Base-by-base conservation (phyloP, 2,797 vertebrate genomes). In the Phylloscopus collybita region DNA sequence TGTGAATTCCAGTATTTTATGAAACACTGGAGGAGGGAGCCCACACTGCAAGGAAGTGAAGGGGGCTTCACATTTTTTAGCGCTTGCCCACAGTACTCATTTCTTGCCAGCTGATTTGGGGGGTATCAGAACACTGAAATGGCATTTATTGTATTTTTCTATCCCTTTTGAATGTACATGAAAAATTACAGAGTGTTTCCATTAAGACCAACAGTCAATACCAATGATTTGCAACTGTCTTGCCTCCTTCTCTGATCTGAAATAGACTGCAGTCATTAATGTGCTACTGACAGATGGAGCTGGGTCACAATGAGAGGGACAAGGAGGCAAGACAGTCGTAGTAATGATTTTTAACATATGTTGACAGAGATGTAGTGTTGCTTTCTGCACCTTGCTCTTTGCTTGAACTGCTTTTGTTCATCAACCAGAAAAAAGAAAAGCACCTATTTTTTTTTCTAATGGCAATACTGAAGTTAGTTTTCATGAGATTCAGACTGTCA, bases 181-280 rank as follows among this genome's bases (percentile, higher is more conserved):
- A 36, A 74, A 64, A 93, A 88, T 73, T 42, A 80, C 27, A 21
- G n/a, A 66, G 27, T 2, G 1, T 60, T 93, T 92, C 69, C 42
- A 66, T 86, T 65, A 76, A 92, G 75, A 78, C 51, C 26, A 70
- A 22, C 23, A 86, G 61, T 84, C 89, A 79, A 45, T 88, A 80
- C 62, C 80, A 79, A 36, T 66, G 73, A 88, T 86, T 91, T 95
- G 13, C 47, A 79, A 45, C 51, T 56, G 26, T 79, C 70, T 66
- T 90, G 49, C 49, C 62, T 90, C 69, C 45, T 82, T 60, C 72
- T 50, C 78, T 75, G 40, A 53, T 76, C 53, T 80, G 51, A 88
- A 87, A 84, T 49, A 50, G 36, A 56, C 26, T 90, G 89, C n/a
- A 30, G 44, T 80, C 89, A 86, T 92, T 94, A 53, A 80, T 50